Evolutionary conservation across 1,140 invertebrate species (phyloP), one percentile per base, ranked within the genome.

Genomic region (Caenorhabditis latens): DNA sequence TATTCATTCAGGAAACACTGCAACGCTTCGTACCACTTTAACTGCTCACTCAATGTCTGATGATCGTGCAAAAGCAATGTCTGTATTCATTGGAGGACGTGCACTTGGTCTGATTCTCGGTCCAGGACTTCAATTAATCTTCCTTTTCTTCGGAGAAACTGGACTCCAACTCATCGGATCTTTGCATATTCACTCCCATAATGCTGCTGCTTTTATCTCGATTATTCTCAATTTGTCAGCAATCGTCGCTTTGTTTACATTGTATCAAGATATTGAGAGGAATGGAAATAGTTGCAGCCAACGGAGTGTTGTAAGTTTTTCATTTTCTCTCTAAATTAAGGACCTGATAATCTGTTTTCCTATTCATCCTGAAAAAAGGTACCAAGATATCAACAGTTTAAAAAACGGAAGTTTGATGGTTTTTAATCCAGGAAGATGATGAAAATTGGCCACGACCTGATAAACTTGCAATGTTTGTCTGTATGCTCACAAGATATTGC

Each of bases 271-370:
- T 43, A 71, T 71, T 19, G 65, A 71, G 24, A 43, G 65, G 42
- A 71, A 71, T 71, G 65, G 65, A 71, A 71, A 46, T 46, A 71
- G 65, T 46, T 71, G 65, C 21, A 71, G 65, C 46, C 65, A 71
- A 42, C 43, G 65, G 65, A 71, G 65, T 43, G n/a, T 71, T 71
- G 65, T 71, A 19, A 71, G 65, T 71, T 1, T 4, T 32, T 71
- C 32, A 32, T 32, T 32, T 32, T 32, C 32, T 71, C 16, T 32
- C 21, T 6, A 46, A 19, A 46, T 43, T 43, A 0, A n/a, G 4
- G 8, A 21, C n/a, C 16, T n/a, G 21, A 58, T 58, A n/a, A 3
- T 21, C 8, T 58, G 4, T 53, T 53, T 4, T 53, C 50, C 50
- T 53, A 13, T 13, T 53, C 4, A 13, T 53, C 50, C 50, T 4